phyloP scores from a whole-genome alignment of 2,888 invertebrate genomes.

The Pheosia tremula region DNA sequence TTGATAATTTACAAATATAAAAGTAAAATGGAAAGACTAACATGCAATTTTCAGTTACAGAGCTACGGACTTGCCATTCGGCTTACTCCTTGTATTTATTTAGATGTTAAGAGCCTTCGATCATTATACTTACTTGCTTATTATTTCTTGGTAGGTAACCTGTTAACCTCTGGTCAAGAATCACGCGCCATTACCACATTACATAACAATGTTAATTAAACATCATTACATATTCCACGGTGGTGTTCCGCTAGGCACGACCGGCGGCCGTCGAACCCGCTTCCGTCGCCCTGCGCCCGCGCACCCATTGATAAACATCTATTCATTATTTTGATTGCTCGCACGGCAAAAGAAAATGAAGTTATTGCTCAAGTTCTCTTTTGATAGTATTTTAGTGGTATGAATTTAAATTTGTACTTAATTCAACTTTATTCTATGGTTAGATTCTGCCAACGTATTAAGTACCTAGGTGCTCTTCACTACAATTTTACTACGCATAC shows the following conservation, averaged over 20 bases:
- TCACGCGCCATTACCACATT: constrained; percentile 18
- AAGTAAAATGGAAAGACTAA: too few relatives aligned
- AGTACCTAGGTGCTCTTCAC: constrained; percentile 16
- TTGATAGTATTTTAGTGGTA: too few relatives aligned
- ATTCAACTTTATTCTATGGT: too few relatives aligned
- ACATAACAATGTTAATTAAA: constrained; percentile 53
- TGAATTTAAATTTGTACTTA: too few relatives aligned
- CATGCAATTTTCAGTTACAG: too few relatives aligned
- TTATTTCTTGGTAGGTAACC: background rate
- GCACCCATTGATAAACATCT: constrained; percentile 51
- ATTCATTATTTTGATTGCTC: constrained; percentile 32
- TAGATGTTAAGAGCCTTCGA: too few relatives aligned
- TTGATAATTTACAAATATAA: too few relatives aligned
- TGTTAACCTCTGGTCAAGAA: constrained; percentile 3
- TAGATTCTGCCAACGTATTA: too few relatives aligned
- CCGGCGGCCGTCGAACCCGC: constrained; percentile 70
- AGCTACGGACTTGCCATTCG: too few relatives aligned
- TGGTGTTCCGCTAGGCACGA: constrained; percentile 55
- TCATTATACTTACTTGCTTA: too few relatives aligned
- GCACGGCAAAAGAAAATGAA: constrained; percentile 6
- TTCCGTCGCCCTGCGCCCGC: constrained; percentile 52
- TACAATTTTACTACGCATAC: constrained; percentile 40
- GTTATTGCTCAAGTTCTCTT: background rate
- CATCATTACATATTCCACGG: constrained; percentile 64
- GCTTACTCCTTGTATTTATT: too few relatives aligned